Base-by-base conservation (phyloP, 1,140 invertebrate species). In the Marisa cornuarietis region DNA sequence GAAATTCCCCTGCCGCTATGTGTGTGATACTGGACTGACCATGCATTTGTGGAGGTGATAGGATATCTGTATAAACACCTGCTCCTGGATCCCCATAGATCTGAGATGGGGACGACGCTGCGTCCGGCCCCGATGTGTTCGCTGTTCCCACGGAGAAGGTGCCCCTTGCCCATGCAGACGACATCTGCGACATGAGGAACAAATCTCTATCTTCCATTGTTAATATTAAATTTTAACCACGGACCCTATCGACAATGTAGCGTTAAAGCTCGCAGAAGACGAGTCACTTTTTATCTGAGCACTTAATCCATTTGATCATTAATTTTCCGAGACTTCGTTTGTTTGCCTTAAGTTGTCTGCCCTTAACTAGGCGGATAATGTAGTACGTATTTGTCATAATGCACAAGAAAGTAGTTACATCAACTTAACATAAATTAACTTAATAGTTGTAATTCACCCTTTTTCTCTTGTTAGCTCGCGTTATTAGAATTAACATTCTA, bases 331-430 rank as follows among this genome's bases (percentile, higher is more conserved):
- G 54, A 11, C 4, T 18, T 58, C 16, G 22, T 42, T 73, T 73
- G 52, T 73, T 49, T 73, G 54, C 54, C 54, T 18, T 58, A 18
- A 22, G 71, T 73, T 73, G 52, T 73, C 71, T 73, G 71, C 51
- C 49, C 71, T 73, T 73, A 52, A 49, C 31, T 54, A 49, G 71
- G 42, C 71, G 71, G 49, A 73, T 73, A 73, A 73, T 73, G 71
- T 52, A 73, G 26, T 26, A 73, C 49, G 71, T 73, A 52, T 52
- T 73, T 73, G 71, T 73, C 71, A 73, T 73, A 73, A 73, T 73
- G 71, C 71, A 73, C 71, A n/a, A 73, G 49, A 73, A 73, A n/a
- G 24, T 73, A 73, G 71, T 73, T 20, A 49, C 20, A 18, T 73
- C 65, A 68, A 68, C 11, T 68, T 68, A 68, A 13, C 65, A 31